Conservation (phyloP, 2,888 invertebrate species). For the Branchellion lobata region DNA sequence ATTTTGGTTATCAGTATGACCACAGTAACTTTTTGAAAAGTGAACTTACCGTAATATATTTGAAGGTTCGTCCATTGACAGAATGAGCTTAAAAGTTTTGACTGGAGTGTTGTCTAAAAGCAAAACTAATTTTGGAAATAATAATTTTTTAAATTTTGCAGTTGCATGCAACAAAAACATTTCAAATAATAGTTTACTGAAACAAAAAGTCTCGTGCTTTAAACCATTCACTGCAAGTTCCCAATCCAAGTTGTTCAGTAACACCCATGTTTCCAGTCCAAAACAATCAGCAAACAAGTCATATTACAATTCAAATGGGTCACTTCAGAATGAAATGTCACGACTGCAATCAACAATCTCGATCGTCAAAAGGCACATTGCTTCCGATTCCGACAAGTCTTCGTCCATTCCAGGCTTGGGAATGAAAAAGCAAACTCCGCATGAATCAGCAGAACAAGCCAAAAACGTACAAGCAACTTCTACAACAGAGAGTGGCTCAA, state of each 20-base stretch:
- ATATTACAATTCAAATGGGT: too few species aligned
- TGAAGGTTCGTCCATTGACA: not conserved
- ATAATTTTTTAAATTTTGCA: not conserved
- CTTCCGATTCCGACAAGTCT: too few species aligned
- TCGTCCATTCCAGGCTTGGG: constrained; percentile 2
- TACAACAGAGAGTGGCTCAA: too few species aligned
- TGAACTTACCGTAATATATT: not conserved
- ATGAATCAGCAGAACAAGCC: not conserved
- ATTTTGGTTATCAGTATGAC: not conserved
- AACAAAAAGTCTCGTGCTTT: not conserved
- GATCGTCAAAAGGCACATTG: too few species aligned
- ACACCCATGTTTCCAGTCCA: too few species aligned
- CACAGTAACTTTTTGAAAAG: not conserved
- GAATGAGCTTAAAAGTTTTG: not conserved
- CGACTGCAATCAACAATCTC: too few species aligned
- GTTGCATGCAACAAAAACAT: not conserved
- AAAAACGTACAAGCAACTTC: not conserved
- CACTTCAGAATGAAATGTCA: too few species aligned
- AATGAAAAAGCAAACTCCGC: not conserved
- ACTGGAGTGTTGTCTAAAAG: not conserved
- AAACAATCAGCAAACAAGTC: too few species aligned
- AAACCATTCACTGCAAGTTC: not conserved
- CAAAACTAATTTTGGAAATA: not conserved
- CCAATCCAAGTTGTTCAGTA: too few species aligned
- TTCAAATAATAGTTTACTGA: not conserved